These are phyloP conservation scores for Mustelus asterias DNA, from an alignment of 2,113 vertebrate genomes.

Conservation along the genomic window DNA sequence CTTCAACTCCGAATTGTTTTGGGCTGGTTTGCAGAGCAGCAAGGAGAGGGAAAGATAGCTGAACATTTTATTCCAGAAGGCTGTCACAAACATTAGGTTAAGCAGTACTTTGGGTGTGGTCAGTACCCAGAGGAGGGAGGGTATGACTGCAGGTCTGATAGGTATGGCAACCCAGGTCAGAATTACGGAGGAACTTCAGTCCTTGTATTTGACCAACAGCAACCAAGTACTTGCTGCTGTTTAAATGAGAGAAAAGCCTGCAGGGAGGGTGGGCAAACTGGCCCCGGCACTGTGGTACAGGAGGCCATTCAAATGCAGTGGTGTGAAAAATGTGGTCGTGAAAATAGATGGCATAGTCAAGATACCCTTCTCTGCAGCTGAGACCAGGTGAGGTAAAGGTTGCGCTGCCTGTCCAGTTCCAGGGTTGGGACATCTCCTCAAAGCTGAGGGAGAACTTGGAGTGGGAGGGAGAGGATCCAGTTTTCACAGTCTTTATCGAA, in stretches of 20 bases:
- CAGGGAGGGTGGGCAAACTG: not conserved
- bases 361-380: not conserved
- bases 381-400: not conserved
- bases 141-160: too few relatives aligned
- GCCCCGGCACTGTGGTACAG: not conserved
- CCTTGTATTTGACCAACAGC: not conserved
- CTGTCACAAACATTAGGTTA: too few relatives aligned
- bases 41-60: too few relatives aligned
- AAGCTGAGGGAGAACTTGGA: not conserved
- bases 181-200: not conserved
- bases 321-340: not conserved
- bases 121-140: too few relatives aligned
- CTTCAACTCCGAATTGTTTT: not conserved
- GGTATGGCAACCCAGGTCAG: too few relatives aligned
- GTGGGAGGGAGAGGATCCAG: too few relatives aligned
- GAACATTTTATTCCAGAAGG: too few relatives aligned
- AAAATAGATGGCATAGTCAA: not conserved
- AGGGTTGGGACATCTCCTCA: not conserved
- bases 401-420: not conserved
- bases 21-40: too few relatives aligned
- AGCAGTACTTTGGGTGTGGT: too few relatives aligned
- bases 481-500: not conserved
- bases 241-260: not conserved
- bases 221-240: not conserved
- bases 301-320: not conserved